Base-by-base conservation (phyloP, 1,140 invertebrate genomes). In the Drosophila sturtevanti region DNA sequence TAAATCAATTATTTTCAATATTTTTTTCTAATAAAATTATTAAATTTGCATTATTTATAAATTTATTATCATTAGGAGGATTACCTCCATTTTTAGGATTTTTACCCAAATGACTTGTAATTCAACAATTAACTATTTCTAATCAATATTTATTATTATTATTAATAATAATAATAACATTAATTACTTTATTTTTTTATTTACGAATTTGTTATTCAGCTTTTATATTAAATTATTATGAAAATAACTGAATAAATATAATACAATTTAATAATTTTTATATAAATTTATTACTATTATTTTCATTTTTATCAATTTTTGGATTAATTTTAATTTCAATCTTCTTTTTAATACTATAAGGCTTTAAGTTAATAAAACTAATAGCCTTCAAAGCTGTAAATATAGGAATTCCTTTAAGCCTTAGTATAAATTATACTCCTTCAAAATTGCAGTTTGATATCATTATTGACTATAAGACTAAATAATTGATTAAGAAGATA, bases 331-430 rank as follows among this genome's bases (percentile, higher is more conserved):
- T n/a, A n/a, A n/a, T n/a, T n/a, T n/a, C n/a, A 82, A 89, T 90
- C 81, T 92, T 79, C 69, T 91, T 79, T 71, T 92, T 79, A 75
- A 79, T 91, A 78, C 63, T 82, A 72, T 92, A 93, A 93, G 90
- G 90, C 90, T 93, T 93, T 93, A 93, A 93, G 92, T 93, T 93
- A 93, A 92, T 80, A 69, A 93, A 93, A 93, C 92, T 93, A 92
- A 92, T 92, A 93, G 79, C 92, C 92, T 94, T 93, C 93, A 94
- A 93, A 93, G 92, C 92, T 93, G 86, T 77, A 79, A 90, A 79
- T 65, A 91, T 91, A 91, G 92, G 79, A 79, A 80, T 68, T 54
- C 81, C 92, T 91, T 93, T 93, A 93, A 89, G 92, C 89, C 92
- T 93, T 91, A 87, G 89, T 92, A 89, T 86, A 73, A 81, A 64